Conservation (phyloP, 2,113 vertebrate species). For the Erythrocebus patas region DNA sequence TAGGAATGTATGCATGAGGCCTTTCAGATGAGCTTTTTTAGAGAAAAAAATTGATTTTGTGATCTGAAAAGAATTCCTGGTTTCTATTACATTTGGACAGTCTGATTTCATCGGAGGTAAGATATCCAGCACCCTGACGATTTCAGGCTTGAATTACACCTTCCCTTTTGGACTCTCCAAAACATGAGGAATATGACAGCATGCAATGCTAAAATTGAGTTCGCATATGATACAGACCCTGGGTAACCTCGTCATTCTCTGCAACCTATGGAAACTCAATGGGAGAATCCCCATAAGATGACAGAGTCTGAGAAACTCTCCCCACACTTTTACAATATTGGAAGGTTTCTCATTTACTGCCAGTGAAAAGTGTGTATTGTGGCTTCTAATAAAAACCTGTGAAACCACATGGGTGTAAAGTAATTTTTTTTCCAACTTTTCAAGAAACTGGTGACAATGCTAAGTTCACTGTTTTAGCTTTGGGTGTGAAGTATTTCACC, state of each 20-base stretch:
- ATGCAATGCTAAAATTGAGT: background rate
- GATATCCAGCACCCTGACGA: background rate
- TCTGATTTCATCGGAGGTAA: background rate
- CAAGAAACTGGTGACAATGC: conserved; percentile 62
- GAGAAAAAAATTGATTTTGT: background rate
- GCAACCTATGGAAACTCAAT: background rate
- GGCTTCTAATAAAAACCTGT: conserved; percentile 66
- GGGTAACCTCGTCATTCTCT: background rate
- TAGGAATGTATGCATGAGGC: rapidly evolving
- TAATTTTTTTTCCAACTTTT: conserved; percentile 40
- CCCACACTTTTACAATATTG: background rate
- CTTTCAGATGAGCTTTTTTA: background rate
- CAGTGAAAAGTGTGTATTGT: conserved; percentile 53
- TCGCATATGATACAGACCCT: background rate
- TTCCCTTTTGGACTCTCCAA: background rate
- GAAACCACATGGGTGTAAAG: conserved; percentile 60
- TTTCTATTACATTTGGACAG: background rate
- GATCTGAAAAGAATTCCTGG: background rate
- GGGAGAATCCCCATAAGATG: background rate
- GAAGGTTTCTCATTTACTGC: conserved; percentile 59
- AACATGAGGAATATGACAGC: conserved; percentile 3
- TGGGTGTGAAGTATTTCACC: conserved; percentile 64
- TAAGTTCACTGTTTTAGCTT: conserved; percentile 57
- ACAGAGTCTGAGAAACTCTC: background rate
- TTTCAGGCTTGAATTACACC: background rate